Base-by-base conservation (phyloP, 2,888 invertebrate species). In the Chloroclysta siterata region DNA sequence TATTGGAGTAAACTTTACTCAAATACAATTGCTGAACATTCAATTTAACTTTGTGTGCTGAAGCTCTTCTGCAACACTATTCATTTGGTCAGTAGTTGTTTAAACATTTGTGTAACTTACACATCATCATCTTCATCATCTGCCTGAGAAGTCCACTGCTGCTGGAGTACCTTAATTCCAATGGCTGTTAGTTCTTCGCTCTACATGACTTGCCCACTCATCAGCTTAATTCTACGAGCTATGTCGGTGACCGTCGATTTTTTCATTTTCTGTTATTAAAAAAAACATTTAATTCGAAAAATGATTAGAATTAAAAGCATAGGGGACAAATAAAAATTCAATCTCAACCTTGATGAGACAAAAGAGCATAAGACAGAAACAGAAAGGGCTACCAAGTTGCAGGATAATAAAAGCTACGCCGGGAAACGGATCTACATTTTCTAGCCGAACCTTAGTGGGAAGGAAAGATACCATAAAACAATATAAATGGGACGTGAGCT, bases 381-480 rank as follows among this genome's bases (percentile, higher is more conserved):
- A 59, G 58, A 54, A 63, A 54, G 28, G 55, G 47, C 55, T 47
- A 42, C 47, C 36, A 33, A 44, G 36, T 60, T 48, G 60, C 48
- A 50, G 77, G 76, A 80, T 76, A 82, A 82, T 81, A 82, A 84
- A 85, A 81, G 78, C 77, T 77, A 74, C 72, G 71, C 72, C 68
- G 74, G 75, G 76, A 81, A 87, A 81, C 77, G 79, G 77, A 82
- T 80, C 79, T 80, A 78, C 81, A 83, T 87, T 82, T 85, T 83
- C 80, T 76, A 81, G 78, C 74, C 77, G 74, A 82, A 77, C 79
- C 80, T 77, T 77, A 74, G 79, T 77, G 81, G 83, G 77, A 80
- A 83, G 82, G 84, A 87, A 86, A 85, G 85, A 80, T 83, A 83
- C 87, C 87, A 88, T 89, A 89, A 88, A 89, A 88, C 88, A 87